Base-by-base conservation (phyloP, 2,888 invertebrate species). In the Stenodera caucasica region DNA sequence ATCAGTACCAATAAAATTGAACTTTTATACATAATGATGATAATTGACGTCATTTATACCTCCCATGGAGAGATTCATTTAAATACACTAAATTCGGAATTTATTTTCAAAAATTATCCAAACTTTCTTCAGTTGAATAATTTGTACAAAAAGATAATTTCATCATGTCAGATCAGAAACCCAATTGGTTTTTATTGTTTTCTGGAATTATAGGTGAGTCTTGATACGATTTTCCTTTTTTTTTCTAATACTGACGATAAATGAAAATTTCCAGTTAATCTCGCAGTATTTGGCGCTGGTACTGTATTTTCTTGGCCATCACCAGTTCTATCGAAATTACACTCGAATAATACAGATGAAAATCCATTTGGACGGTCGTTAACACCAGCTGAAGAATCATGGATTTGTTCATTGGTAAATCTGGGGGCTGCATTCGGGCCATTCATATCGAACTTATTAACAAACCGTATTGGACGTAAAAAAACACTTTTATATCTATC, bases 401-500 rank as follows among this genome's bases (percentile, higher is more conserved):
- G 71, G 61, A 72, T 75, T 51, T 71, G 70, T 11, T 59, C 72
- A 5, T 57, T 75, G 23, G 30, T 70, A 15, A 57, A 64, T 50
- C 55, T 75, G 3, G 75, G 75, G 4, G 73, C 70, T 1, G 66
- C 67, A 0, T 37, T 70, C 6, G 75, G 73, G 2, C 72, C 75
- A 0, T 57, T 73, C 8, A 12, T 71, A 1, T 66, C 67, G 14
- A 74, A 70, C 15, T 62, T 62, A 21, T 49, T 61, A 15, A 65
- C 71, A 0, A 70, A 73, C 21, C 55, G 45, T 49, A 55, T 71
- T n/a, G 91, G 91, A 0, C 82, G 90, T 21, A 90, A 89, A 79
- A 84, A 82, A 82, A 85, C 88, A 0, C 79, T 92, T 12, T 74
- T 91, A 8, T 76, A 84, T 7, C 83, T 88, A 14, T 81, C 86